Evolutionary conservation across 2,797 vertebrate genomes (phyloP).

Genomic region (Sorex maritimensis): DNA sequence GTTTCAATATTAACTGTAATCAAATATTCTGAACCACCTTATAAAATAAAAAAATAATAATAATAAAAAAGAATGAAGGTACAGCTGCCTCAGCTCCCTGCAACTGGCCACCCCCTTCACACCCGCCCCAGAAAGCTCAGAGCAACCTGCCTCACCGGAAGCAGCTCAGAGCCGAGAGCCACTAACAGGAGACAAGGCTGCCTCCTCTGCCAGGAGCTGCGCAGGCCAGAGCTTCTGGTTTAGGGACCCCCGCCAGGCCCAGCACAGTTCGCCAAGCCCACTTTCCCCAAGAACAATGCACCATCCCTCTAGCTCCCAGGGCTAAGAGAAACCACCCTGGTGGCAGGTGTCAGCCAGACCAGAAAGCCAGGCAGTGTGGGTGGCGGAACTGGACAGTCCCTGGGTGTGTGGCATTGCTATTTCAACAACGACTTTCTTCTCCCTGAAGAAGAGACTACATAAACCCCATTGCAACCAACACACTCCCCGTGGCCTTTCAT

Average conservation of each 20-base stretch:
- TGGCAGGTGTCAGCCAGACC: too few species aligned
- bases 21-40: too few species aligned
- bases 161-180: neutral
- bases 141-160: neutral
- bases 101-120: too few species aligned
- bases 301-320: too few species aligned
- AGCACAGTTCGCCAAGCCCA: neutral
- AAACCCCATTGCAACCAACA: constrained; percentile 29
- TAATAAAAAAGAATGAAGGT: too few species aligned
- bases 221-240: neutral
- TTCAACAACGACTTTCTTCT: neutral
- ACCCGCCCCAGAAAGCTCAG: neutral
- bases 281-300: neutral
- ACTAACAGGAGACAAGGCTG: neutral
- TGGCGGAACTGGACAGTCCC: neutral
- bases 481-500: constrained; percentile 1
- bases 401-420: neutral
- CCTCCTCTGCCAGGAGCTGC: neutral
- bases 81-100: neutral
- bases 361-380: too few species aligned
- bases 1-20: too few species aligned
- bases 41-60: too few species aligned
- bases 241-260: too few species aligned
- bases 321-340: too few species aligned
- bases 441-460: neutral